Percentiles rank a stretch among this genome's conserved stretches.
Conservation (phyloP, 2,113 vertebrate species). For the Castor canadensis region DNA sequence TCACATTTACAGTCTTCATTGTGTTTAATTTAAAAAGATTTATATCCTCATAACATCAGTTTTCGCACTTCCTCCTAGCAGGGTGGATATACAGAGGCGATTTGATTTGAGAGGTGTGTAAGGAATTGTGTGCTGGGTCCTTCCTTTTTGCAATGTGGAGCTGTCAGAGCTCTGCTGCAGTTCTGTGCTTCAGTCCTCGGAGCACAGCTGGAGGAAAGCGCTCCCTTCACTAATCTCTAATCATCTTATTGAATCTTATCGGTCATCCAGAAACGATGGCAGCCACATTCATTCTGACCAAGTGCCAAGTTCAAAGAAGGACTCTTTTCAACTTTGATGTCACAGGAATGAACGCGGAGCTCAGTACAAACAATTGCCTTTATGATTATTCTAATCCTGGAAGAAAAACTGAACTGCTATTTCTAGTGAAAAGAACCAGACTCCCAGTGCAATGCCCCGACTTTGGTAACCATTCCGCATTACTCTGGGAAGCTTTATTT, state of each 20-base stretch:
- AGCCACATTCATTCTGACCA: background rate
- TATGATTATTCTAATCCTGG: background rate
- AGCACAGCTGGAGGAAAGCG: background rate
- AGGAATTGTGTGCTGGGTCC: accelerated
- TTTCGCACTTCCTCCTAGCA: background rate
- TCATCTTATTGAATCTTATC: background rate
- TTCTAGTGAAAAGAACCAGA: background rate
- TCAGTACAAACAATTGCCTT: background rate
- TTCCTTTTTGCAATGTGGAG: background rate
- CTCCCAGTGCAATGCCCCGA: background rate
- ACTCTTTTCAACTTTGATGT: background rate
- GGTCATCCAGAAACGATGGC: background rate
- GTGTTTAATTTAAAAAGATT: slow-evolving; percentile 11
- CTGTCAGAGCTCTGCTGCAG: background rate
- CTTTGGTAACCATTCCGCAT: background rate
- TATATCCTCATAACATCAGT: background rate
- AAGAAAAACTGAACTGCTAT: background rate
- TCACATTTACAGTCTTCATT: background rate
- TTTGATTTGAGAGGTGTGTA: no score
- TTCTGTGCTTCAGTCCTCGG: background rate
- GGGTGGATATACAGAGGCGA: background rate
- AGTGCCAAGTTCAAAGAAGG: background rate
- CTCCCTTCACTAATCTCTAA: background rate
- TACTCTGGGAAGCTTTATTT: background rate
- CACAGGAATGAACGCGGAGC: background rate